Conservation (phyloP, 92 coral and sea anemone genomes). For the Phenganax marumi region DNA sequence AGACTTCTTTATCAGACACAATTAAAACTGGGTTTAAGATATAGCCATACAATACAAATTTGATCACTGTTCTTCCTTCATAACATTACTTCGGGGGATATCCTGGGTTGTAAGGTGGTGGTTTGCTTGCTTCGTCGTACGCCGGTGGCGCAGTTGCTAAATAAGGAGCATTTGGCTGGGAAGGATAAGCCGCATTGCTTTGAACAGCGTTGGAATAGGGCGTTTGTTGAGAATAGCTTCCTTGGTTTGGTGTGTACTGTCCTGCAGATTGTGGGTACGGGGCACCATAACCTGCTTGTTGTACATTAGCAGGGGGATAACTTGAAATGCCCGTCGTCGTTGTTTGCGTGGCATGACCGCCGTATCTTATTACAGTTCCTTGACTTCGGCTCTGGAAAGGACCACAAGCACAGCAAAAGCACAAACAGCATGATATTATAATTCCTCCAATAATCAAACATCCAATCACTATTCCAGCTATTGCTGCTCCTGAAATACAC, state of each 20-base stretch:
- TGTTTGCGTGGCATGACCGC: slow-evolving; percentile 17
- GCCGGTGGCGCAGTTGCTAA: slow-evolving; percentile 27
- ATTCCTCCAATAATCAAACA: slow-evolving; percentile 41
- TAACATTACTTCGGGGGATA: slow-evolving; percentile 23
- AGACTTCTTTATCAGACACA: neutral
- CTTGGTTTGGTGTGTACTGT: neutral
- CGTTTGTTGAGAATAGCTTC: slow-evolving; percentile 5
- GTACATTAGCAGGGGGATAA: slow-evolving; percentile 10
- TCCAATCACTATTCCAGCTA: slow-evolving; percentile 43
- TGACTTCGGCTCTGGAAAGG: slow-evolving; percentile 36
- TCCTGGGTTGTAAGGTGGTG: slow-evolving; percentile 42
- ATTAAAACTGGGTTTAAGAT: neutral
- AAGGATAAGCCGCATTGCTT: slow-evolving; percentile 16
- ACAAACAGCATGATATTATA: slow-evolving; percentile 22
- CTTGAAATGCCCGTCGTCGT: slow-evolving; percentile 18
- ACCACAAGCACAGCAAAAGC: slow-evolving; percentile 48
- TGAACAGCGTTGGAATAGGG: slow-evolving; percentile 29
- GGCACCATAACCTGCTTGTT: slow-evolving; percentile 33
- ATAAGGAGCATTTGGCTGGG: slow-evolving; percentile 9
- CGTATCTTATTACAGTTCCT: slow-evolving; percentile 34
- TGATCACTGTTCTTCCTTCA: neutral
- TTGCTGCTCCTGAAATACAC: slow-evolving; percentile 45
- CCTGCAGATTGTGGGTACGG: slow-evolving; percentile 28
- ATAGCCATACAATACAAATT: neutral
- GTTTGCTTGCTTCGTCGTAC: slow-evolving; percentile 38